A percentile compares a stretch with the other conserved stretches of the same genome.
These are phyloP conservation scores for Channa striata DNA, from an alignment of 2,797 vertebrate genomes.

Conservation along the genomic window DNA sequence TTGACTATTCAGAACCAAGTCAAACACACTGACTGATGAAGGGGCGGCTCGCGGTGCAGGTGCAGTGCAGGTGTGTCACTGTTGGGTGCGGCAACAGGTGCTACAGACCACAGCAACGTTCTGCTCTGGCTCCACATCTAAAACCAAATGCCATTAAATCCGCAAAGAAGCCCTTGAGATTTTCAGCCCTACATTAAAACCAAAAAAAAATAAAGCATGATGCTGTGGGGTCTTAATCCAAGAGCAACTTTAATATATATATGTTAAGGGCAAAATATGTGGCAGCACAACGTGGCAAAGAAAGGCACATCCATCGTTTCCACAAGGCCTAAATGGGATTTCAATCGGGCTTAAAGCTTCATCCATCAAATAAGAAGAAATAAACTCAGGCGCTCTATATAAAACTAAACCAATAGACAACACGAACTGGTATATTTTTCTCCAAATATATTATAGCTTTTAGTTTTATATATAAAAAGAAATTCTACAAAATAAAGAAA, in stretches of 20 bases:
- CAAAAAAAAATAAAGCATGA: not conserved
- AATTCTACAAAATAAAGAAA: constrained; percentile 54
- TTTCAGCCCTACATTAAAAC: not conserved
- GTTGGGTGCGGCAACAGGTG: too few species aligned
- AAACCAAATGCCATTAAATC: too few species aligned
- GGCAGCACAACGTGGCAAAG: constrained; percentile 64
- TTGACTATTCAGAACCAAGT: too few species aligned
- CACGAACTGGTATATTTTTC: constrained; percentile 53
- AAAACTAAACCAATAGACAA: constrained; percentile 56
- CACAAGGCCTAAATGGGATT: constrained; percentile 39
- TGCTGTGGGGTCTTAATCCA: constrained; percentile 29
- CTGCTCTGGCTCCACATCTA: too few species aligned
- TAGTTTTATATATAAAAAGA: constrained; percentile 54
- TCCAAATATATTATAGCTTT: constrained; percentile 73
- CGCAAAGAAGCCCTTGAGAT: too few species aligned
- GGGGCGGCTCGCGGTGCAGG: too few species aligned
- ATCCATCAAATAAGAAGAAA: constrained; percentile 32
- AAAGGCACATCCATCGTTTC: constrained; percentile 57
- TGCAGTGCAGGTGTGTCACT: too few species aligned
- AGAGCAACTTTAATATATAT: constrained; percentile 71
- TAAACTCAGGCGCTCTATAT: constrained; percentile 38
- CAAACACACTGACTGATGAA: too few species aligned
- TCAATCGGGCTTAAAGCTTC: constrained; percentile 26
- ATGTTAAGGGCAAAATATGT: constrained; percentile 61
- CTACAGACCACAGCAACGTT: too few species aligned